Evolutionary conservation across 2,888 invertebrate species (phyloP).

Genomic region (Leucoptera coffeella): DNA sequence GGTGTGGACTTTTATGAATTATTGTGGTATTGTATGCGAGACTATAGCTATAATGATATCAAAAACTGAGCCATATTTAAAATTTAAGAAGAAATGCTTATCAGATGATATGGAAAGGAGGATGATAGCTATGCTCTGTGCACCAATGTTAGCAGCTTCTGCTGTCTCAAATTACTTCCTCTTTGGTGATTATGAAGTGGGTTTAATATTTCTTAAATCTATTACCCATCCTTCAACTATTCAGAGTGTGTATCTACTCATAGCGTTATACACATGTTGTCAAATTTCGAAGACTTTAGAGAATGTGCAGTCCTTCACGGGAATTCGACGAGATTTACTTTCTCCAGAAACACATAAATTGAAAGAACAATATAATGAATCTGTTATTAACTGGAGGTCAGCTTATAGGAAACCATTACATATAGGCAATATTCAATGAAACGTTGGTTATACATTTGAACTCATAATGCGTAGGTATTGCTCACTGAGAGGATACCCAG

Average conservation of each 20-base stretch:
- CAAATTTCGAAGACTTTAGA: slow-evolving; percentile 37
- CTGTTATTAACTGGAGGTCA: too few relatives aligned
- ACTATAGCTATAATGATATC: slow-evolving; percentile 48
- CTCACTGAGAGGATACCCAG: too few relatives aligned
- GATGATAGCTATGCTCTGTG: slow-evolving; percentile 60
- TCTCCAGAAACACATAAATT: too few relatives aligned
- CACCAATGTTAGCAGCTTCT: slow-evolving; percentile 72
- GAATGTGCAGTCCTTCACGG: slow-evolving; percentile 28
- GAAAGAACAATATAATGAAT: too few relatives aligned
- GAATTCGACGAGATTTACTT: too few relatives aligned
- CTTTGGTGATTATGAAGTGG: slow-evolving; percentile 70
- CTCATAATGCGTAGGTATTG: too few relatives aligned
- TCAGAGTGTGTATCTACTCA: slow-evolving; percentile 13
- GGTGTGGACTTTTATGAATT: slow-evolving; percentile 86
- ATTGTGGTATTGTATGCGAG: slow-evolving; percentile 70
- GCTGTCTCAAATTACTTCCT: slow-evolving; percentile 85
- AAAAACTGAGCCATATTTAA: slow-evolving; percentile 29
- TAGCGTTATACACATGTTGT: slow-evolving; percentile 33
- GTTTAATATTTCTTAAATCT: slow-evolving; percentile 61
- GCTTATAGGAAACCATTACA: too few relatives aligned
- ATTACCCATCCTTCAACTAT: slow-evolving; percentile 27
- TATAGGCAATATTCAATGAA: too few relatives aligned
- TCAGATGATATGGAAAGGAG: slow-evolving; percentile 48
- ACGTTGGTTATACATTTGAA: too few relatives aligned
- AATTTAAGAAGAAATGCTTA: slow-evolving; percentile 33